Evolutionary conservation across 2,797 vertebrate species (phyloP), one percentile per base, ranked within the genome.

Genomic region (Neosalanx taihuensis): DNA sequence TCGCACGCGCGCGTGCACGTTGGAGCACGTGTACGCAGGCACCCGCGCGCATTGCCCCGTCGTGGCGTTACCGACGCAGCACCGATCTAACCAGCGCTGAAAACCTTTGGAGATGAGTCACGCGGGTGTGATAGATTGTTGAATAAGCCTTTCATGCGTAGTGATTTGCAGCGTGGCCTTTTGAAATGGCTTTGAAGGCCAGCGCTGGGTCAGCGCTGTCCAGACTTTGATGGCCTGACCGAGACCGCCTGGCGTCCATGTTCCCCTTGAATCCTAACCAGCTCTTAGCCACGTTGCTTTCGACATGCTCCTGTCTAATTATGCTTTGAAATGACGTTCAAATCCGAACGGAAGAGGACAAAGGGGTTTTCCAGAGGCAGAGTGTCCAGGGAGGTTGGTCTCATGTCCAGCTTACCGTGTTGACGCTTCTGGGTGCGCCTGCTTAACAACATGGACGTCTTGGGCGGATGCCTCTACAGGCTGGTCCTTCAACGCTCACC

Each of bases 81-180:
- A 12, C 37, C 37, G 3, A 41, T 41, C 37, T 41, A 41, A 41
- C 37, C 12, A 10, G 37, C 3, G 10, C 37, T 13, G 37, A 12
- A 41, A 41, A 41, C 37, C 37, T 41, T 41, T 41, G 10, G 12
- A 13, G 37, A 41, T 12, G 1, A 41, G 37, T 41, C 37, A 41
- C 37, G 12, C 6, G 37, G 37, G 76, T 79, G 51, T 18, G 18
- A 53, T 53, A 53, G 51, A 53, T 53, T 3, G 51, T n/a, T 53
- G 5, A n/a, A n/a, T 53, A 53, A 17, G 15, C 18, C 15, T 86
- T 86, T 85, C 79, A 79, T 84, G 82, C 51, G 18, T 4, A n/a
- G 51, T 53, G 17, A 53, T n/a, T 53, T 3, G 51, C 51, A n/a
- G 18, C 51, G 51, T n/a, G 51, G 51, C 18, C 15, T 17, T 53